Percentiles rank a stretch among this genome's conserved stretches.
Conservation (phyloP, 2,888 invertebrate genomes). For the Neria commutata region DNA sequence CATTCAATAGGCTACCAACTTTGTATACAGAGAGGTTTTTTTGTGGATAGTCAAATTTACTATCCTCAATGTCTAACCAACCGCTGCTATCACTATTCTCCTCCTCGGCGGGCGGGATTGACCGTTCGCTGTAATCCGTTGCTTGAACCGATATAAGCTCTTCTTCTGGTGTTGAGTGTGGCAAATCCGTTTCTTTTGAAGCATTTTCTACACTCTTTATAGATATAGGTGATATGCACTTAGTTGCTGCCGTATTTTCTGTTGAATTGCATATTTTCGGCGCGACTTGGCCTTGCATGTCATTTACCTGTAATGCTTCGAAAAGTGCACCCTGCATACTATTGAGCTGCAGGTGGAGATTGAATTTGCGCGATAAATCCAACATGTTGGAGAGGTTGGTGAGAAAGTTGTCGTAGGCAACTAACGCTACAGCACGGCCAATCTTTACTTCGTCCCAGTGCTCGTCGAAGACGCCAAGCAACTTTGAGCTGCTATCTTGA, state of each 20-base stretch:
- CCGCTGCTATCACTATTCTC: neutral
- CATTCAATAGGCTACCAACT: neutral
- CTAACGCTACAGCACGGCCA: neutral
- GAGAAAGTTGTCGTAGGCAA: neutral
- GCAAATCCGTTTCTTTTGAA: too few relatives aligned
- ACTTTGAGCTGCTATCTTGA: neutral
- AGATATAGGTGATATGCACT: too few relatives aligned
- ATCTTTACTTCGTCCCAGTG: too few relatives aligned
- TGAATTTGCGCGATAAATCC: neutral
- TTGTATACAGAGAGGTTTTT: neutral
- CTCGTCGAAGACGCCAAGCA: neutral
- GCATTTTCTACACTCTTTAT: too few relatives aligned
- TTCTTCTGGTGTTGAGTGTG: too few relatives aligned
- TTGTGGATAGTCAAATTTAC: neutral
- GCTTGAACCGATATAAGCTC: neutral
- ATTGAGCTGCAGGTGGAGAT: neutral
- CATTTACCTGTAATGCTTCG: too few relatives aligned
- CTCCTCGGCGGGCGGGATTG: neutral
- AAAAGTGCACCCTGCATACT: too few relatives aligned
- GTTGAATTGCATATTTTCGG: too few relatives aligned
- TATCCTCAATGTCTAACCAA: neutral
- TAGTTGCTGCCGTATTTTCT: too few relatives aligned
- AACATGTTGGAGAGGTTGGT: neutral
- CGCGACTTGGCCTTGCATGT: too few relatives aligned
- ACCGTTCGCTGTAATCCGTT: neutral